phyloP scores from a whole-genome alignment of 2,888 invertebrate species.

The Synergus gifuensis region DNA sequence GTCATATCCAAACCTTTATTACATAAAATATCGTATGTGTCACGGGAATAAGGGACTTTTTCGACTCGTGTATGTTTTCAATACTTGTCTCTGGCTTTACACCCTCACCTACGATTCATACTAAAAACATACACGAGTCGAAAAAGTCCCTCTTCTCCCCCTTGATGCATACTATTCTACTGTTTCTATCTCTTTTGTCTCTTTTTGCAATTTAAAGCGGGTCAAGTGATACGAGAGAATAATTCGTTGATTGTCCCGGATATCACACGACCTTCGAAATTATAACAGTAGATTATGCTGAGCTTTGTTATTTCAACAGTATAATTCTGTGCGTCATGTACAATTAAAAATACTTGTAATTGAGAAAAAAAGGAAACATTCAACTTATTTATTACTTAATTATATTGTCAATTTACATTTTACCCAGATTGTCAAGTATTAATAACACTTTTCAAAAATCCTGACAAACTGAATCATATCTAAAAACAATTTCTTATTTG shows the following conservation, averaged over 20 bases:
- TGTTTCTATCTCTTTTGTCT: slow-evolving; percentile 2
- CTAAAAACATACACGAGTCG: too few species aligned
- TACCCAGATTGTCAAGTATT: not conserved
- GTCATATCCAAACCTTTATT: not conserved
- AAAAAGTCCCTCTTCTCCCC: too few species aligned
- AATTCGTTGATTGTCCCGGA: slow-evolving; percentile 15
- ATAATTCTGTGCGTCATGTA: not conserved
- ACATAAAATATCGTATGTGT: too few species aligned
- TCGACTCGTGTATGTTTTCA: too few species aligned
- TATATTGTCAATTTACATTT: not conserved
- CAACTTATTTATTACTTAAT: not conserved
- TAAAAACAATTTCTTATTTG: not conserved
- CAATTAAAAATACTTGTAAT: not conserved
- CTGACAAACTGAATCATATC: too few species aligned
- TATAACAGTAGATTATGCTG: slow-evolving; percentile 17
- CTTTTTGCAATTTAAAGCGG: slow-evolving; percentile 35
- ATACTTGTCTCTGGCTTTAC: too few species aligned
- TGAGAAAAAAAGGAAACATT: not conserved
- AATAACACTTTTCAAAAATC: too few species aligned
- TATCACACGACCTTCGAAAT: slow-evolving; percentile 25
- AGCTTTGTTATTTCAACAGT: not conserved
- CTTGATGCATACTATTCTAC: too few species aligned
- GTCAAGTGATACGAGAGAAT: slow-evolving; percentile 32
- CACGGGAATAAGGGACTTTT: too few species aligned
- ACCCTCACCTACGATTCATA: too few species aligned